A percentile compares a stretch with the other conserved stretches of the same genome.
These are phyloP conservation scores for Hololepta plana DNA, from an alignment of 2,888 invertebrate genomes.

Conservation along the genomic window DNA sequence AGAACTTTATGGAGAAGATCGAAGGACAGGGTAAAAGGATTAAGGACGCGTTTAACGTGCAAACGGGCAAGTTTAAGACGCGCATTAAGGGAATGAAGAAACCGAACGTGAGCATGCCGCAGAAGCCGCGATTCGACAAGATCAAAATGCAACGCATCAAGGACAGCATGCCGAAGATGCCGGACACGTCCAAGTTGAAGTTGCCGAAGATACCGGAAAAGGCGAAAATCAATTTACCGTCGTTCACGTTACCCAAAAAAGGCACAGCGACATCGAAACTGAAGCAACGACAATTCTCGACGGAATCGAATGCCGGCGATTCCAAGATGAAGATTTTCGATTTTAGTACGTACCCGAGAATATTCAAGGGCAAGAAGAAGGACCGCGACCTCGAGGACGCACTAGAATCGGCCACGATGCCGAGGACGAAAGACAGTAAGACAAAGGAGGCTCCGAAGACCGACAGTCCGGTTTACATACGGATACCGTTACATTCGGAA, in stretches of 20 bases:
- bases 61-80: conserved; percentile 13
- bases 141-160: conserved; percentile 27
- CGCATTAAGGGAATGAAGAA: conserved; percentile 16
- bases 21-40: conserved; percentile 25
- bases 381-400: conserved; percentile 8
- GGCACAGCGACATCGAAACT: conserved; percentile 22
- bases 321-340: conserved; percentile 46
- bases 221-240: conserved; percentile 42
- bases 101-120: conserved; percentile 40
- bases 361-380: conserved; percentile 29
- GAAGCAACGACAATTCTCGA: conserved; percentile 26
- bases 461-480: conserved; percentile 15
- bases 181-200: conserved; percentile 37
- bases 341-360: conserved; percentile 61
- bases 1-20: conserved; percentile 8
- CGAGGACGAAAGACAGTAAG: too few relatives aligned
- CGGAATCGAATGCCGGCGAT: conserved; percentile 32
- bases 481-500: conserved; percentile 23
- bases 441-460: conserved; percentile 16
- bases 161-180: conserved; percentile 23
- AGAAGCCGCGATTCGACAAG: conserved; percentile 33
- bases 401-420: conserved; percentile 11
- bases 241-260: conserved; percentile 27
- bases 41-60: conserved; percentile 42
- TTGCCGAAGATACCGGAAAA: conserved; percentile 43